phyloP scores from a whole-genome alignment of 1,140 invertebrate species.

The Zaprionus capensis region DNA sequence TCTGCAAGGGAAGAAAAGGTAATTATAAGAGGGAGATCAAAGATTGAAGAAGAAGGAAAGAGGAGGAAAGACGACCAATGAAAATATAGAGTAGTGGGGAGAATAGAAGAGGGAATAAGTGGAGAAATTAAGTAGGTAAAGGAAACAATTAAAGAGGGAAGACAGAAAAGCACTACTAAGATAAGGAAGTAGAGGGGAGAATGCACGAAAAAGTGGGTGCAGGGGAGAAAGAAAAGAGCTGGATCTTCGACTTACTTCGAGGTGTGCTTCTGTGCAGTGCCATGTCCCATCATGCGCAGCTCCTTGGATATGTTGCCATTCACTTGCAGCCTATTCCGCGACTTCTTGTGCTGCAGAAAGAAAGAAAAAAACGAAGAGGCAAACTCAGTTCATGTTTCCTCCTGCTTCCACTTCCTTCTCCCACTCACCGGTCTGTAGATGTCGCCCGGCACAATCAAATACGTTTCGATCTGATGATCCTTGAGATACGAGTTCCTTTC shows the following conservation, averaged over 20 bases:
- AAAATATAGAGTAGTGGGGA: too few relatives aligned
- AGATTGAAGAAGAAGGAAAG: neutral
- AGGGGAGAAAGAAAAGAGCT: neutral
- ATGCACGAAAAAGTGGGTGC: neutral
- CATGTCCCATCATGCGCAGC: conserved; percentile 94
- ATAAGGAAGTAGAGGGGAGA: neutral
- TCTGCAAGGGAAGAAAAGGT: conserved; percentile 81
- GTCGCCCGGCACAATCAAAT: conserved; percentile 92
- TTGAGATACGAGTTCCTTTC: conserved; percentile 94
- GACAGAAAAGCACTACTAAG: too few relatives aligned
- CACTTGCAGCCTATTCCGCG: conserved; percentile 86
- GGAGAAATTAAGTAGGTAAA: too few relatives aligned
- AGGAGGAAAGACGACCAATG: too few relatives aligned
- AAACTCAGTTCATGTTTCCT: neutral
- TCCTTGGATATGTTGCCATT: conserved; percentile 94
- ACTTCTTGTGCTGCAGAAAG: conserved; percentile 83
- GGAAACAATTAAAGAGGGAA: too few relatives aligned
- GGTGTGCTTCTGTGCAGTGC: conserved; percentile 87
- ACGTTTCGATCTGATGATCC: conserved; percentile 97
- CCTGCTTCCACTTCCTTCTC: neutral
- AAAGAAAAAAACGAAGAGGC: neutral
- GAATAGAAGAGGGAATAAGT: too few relatives aligned
- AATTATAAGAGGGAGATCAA: neutral
- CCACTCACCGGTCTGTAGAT: conserved; percentile 88
- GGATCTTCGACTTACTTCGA: conserved; percentile 87